Evolutionary conservation across 2,797 vertebrate genomes (phyloP), one percentile per base, ranked within the genome.

Genomic region (Leptoclinus maculatus): DNA sequence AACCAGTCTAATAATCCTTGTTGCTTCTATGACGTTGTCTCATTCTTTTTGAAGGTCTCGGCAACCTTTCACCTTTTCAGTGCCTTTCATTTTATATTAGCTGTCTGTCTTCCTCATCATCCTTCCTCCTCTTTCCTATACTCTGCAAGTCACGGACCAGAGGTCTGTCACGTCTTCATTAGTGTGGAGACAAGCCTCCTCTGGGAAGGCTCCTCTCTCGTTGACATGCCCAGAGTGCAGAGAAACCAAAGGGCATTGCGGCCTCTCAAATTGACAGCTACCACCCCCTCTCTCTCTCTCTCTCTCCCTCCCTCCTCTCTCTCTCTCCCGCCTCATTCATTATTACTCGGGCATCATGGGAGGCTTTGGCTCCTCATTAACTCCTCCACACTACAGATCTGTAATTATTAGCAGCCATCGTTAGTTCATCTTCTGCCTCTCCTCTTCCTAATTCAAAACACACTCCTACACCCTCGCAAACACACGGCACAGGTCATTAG

Each of bases 81-180:
- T 39, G 47, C 74, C 65, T 87, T 86, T 88, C 77, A 83, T 88
- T 89, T 83, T 67, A 81, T 85, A 87, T 85, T 77, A 89, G 84
- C 84, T 88, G 80, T 83, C 88, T 79, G 49, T 74, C 85, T 66
- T 83, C 65, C 66, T 86, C 78, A 41, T 87, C 66, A 63, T 71
- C 67, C 65, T 58, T 72, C 71, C 43, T 75, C 53, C 59, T 86
- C 75, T 84, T 86, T 62, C 63, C 83, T 57, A 71, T 72, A 64
- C 68, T 85, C 81, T 83, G 87, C 83, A 80, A 88, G 87, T 91
- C 90, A 88, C 80, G 72, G 89, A 84, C 87, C 21, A 51, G 68
- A 86, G 88, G 83, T 89, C 91, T 91, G 92, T 94, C 94, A 94
- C 90, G 91, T 92, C 94, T 94, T 95, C 94, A 93, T 94, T 95